Evolutionary conservation across 2,113 vertebrate species (phyloP), one percentile per base, ranked within the genome.

Genomic region (Chionis minor): DNA sequence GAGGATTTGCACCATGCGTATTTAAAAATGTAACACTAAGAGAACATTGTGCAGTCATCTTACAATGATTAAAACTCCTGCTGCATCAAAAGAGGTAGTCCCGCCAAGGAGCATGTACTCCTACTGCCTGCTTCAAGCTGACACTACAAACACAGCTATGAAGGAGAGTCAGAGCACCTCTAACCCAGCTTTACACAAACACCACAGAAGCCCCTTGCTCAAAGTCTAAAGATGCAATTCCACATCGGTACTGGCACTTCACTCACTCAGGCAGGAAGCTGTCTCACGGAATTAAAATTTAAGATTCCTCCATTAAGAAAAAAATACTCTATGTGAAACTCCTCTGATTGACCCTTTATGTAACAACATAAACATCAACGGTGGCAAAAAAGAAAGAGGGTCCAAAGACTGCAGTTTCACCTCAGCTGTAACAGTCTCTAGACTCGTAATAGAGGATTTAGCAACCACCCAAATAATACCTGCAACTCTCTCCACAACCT

Each of bases 261-360:
- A n/a, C 5, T 4, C 19, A 22, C 5, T 4, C 19, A 22, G 6
- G 3, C 8, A 20, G 38, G 49, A 16, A 59, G 59, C 18, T 69
- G 54, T n/a, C 38, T 69, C 13, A 3, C 4, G 9, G 59, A 66
- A 56, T 22, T 32, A 24, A 77, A 62, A 24, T 10, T 3, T 17
- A 14, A 62, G 32, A 63, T 61, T 77, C 30, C 47, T 26, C 13
- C 33, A n/a, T 8, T 26, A 47, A 62, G 15, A 12, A 42, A 23
- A 23, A 79, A 71, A 75, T 0, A 1, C 9, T 17, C 27, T 73
- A 30, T 5, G 40, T n/a, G 8, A 52, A 33, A 5, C 13, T 62
- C 40, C 12, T 35, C 23, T 33, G 15, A 28, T 3, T 14, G 27
- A 52, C 6, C 47, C 35, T 15, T 51, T 8, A 52, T 0, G 1